A percentile compares a stretch with the other conserved stretches of the same genome.
phyloP scores from a whole-genome alignment of 2,113 vertebrate genomes.

The Melanerpes aurifrons region DNA sequence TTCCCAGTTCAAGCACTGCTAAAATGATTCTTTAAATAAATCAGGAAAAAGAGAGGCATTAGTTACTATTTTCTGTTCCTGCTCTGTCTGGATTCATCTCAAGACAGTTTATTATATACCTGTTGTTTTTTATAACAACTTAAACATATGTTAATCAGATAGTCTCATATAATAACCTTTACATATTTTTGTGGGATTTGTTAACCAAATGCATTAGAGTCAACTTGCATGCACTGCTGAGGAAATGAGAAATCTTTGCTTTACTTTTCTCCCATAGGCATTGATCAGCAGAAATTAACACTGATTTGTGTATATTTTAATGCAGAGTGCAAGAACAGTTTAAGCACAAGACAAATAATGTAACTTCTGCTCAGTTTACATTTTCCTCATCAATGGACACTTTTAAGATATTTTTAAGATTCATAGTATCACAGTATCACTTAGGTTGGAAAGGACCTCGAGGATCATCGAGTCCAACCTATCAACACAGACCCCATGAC shows the following conservation, averaged over 20 bases:
- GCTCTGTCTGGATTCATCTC: slow-evolving; percentile 10
- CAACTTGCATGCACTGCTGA: not conserved
- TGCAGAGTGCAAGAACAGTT: not conserved
- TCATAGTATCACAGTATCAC: no score
- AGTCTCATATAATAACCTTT: not conserved
- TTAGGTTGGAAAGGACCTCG: no score
- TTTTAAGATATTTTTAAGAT: not conserved
- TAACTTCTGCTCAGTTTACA: not conserved
- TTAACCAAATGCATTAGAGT: not conserved
- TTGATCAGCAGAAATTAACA: no score
- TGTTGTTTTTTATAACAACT: slow-evolving; percentile 40
- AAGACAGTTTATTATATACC: slow-evolving; percentile 35
- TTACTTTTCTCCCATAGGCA: not conserved
- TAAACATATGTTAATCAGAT: slow-evolving; percentile 46
- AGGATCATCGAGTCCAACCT: no score
- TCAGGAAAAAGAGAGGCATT: not conserved
- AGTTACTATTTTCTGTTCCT: slow-evolving; percentile 17
- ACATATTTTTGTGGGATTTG: not conserved
- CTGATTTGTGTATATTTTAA: not conserved
- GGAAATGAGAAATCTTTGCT: not conserved
- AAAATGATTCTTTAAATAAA: slow-evolving; percentile 33
- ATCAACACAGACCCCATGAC: no score
- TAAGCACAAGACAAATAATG: fast-evolving
- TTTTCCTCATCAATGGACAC: not conserved
- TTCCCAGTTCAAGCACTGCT: not conserved